Evolutionary conservation across 2,797 vertebrate species (phyloP).

Genomic region (Macropus fuliginosus): DNA sequence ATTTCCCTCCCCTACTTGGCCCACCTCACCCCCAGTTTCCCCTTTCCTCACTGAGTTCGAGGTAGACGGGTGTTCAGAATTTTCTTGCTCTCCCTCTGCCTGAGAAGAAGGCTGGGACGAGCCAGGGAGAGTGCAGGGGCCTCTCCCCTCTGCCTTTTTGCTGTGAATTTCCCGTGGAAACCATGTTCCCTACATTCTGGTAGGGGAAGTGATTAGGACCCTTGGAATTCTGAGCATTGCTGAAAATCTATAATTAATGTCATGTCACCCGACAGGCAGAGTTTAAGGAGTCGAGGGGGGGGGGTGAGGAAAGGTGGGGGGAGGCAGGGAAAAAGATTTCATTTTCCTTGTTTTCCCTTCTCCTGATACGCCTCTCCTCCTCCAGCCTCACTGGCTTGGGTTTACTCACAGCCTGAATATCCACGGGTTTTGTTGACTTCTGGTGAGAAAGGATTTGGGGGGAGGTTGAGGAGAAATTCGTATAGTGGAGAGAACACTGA

Average conservation of each 20-base stretch:
- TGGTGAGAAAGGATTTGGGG: conserved; percentile 7
- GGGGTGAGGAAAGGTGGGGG: conserved; percentile 13
- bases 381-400: conserved; percentile 9
- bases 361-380: not conserved
- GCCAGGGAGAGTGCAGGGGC: not conserved
- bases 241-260: conserved; percentile 78
- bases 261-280: conserved; percentile 63
- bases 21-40: too few relatives aligned
- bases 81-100: conserved; percentile 19
- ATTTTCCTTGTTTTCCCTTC: conserved; percentile 43
- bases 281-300: not conserved
- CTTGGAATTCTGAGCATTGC: conserved; percentile 31
- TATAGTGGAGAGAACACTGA: not conserved
- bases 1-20: not conserved
- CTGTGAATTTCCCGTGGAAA: conserved; percentile 66
- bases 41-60: not conserved
- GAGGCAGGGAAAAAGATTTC: conserved; percentile 46
- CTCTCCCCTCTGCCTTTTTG: conserved; percentile 54
- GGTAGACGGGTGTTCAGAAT: not conserved
- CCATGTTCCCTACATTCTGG: conserved; percentile 50
- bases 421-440: conserved; percentile 33
- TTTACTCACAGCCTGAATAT: not conserved
- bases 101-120: conserved; percentile 1
- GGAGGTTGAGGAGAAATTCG: conserved; percentile 34
- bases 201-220: conserved; percentile 58